Evolutionary conservation across 2,888 invertebrate species (phyloP).

Genomic region (Exephanes ischioxanthus): DNA sequence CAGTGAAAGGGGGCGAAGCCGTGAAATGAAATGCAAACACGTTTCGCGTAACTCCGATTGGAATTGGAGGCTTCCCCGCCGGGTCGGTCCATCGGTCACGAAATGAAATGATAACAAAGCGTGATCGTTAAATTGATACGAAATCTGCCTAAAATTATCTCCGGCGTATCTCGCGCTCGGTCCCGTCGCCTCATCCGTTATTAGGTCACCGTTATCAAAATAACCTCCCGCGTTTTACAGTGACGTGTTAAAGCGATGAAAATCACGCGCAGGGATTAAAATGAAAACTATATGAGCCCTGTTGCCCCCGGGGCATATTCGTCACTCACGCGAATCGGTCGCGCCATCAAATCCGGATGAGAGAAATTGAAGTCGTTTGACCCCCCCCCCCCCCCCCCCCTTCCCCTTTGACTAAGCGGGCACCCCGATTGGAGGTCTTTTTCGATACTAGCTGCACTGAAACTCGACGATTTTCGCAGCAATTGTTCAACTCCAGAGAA

Average conservation of each 20-base stretch:
- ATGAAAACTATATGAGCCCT: conserved; percentile 30
- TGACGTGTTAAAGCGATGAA: conserved; percentile 21
- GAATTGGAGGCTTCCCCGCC: conserved; percentile 26
- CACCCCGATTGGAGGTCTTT: not conserved
- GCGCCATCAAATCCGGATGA: conserved; percentile 15
- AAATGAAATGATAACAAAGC: conserved; percentile 62
- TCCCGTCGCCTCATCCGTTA: not conserved
- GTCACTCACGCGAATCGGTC: conserved; percentile 4
- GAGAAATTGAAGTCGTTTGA: conserved; percentile 38
- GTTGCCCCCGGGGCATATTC: not conserved
- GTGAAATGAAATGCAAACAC: conserved; percentile 60
- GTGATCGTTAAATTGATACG: conserved; percentile 46
- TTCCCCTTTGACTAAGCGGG: not conserved
- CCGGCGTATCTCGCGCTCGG: not conserved
- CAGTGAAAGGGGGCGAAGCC: not conserved
- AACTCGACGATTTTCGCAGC: conserved; percentile 47
- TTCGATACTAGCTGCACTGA: conserved; percentile 20
- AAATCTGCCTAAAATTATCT: conserved; percentile 22
- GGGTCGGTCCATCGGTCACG: conserved; percentile 39
- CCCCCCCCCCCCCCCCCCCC: not conserved
- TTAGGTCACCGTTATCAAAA: conserved; percentile 18
- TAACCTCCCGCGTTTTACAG: conserved; percentile 7
- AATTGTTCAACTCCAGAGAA: not conserved
- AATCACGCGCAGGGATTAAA: conserved; percentile 38
- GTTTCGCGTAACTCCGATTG: conserved; percentile 25